phyloP scores from a whole-genome alignment of 1,140 invertebrate species.

The Proctacanthus coquilletti region DNA sequence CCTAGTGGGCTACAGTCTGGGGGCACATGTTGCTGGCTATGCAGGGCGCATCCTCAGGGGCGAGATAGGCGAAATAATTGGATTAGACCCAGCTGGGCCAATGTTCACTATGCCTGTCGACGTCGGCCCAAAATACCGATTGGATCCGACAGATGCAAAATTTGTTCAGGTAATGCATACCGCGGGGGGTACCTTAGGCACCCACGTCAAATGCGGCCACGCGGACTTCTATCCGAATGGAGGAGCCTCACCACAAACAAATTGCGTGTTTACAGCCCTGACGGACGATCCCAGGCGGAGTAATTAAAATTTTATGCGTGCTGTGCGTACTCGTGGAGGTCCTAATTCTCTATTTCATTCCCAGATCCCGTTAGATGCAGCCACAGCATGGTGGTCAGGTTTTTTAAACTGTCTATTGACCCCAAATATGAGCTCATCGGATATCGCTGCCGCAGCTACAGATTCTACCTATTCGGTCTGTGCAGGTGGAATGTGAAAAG shows the following conservation, averaged over 20 bases:
- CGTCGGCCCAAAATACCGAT: slow-evolving; percentile 43
- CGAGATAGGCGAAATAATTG: slow-evolving; percentile 29
- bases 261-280: slow-evolving; percentile 40
- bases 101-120: slow-evolving; percentile 45
- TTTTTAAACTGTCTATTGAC: slow-evolving; percentile 50
- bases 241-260: slow-evolving; percentile 59
- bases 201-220: slow-evolving; percentile 55
- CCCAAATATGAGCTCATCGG: slow-evolving; percentile 37
- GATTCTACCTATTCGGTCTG: slow-evolving; percentile 34
- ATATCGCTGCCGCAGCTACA: slow-evolving; percentile 42
- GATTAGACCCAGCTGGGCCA: slow-evolving; percentile 73
- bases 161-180: slow-evolving; percentile 89
- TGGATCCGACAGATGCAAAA: slow-evolving; percentile 55
- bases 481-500: slow-evolving; percentile 16
- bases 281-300: slow-evolving; percentile 14
- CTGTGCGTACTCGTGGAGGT: not conserved
- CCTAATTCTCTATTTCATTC: not conserved
- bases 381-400: slow-evolving; percentile 48
- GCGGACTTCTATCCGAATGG: slow-evolving; percentile 81
- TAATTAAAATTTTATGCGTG: not conserved
- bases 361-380: slow-evolving; percentile 48
- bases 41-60: slow-evolving; percentile 42
- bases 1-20: slow-evolving; percentile 69
- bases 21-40: slow-evolving; percentile 76
- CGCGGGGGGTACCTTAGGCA: slow-evolving; percentile 62